Base-by-base conservation (phyloP, 2,888 invertebrate species). In the Dicranocentrus wangi region DNA sequence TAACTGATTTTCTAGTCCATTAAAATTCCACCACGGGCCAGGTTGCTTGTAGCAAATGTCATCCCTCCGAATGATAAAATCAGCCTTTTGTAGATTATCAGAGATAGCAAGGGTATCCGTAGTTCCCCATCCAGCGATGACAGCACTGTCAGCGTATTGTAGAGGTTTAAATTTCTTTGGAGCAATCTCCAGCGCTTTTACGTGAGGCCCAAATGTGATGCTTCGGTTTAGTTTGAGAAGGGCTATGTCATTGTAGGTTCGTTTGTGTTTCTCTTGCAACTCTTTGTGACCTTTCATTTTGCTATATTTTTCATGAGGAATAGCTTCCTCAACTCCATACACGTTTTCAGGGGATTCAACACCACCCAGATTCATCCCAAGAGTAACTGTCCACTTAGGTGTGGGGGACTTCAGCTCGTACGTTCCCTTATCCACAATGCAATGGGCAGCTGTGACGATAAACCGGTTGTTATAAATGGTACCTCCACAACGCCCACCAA, bases 51-150 rank as follows among this genome's bases (percentile, higher is more conserved):
- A 55, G 25, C 66, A 66, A 15, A 17, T 10, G 17, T 23, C n/a
- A 68, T 75, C 66, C 1, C 13, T 58, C 27, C 76, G 1, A 10
- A 76, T 42, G 1, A 27, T 42, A 1, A 76, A 43, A 43, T 76
- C 43, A 13, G 58, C 19, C 23, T 76, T 76, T 47, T 68, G 68
- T 28, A 76, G 25, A 19, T 58, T 17, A 19, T 68, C 1, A 1
- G 76, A n/a, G 1, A 17, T 2, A 2, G 39, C 23, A 8, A 39
- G 19, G 0, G 13, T 25, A n/a, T 68, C 76, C 15, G 68, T 68
- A 2, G 42, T 68, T 3, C 76, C 76, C 76, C 76, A 76, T 7
- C 76, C 76, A 17, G 23, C 60, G 17, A 68, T 28, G 2, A 68
- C 76, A 3, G 23, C 76, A 1, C 60, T 42, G 10, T 39, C 43